Base-by-base conservation (phyloP, 1,140 invertebrate genomes). In the Macrosteles quadrilineatus region DNA sequence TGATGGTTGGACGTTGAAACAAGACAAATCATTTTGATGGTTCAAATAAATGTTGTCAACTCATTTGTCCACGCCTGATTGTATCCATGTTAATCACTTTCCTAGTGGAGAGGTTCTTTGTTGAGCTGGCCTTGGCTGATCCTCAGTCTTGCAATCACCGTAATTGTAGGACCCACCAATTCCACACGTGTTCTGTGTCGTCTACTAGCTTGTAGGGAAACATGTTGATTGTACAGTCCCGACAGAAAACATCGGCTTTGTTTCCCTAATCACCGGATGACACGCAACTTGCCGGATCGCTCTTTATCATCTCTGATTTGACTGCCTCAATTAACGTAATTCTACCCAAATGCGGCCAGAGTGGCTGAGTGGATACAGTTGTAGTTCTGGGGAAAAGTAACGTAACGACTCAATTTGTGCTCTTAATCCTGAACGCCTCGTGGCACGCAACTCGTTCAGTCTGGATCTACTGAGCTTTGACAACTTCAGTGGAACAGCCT, bases 251-350 rank as follows among this genome's bases (percentile, higher is more conserved):
- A 50, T 50, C 47, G 47, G 47, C 47, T 50, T 36, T 36, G 32
- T 36, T 36, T 36, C 32, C 55, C 23, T 59, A 59, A 59, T 59
- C 23, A 29, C 12, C 55, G 55, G 27, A 23, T 30, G 55, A 25
- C 55, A 59, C 55, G 55, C 55, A 59, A 59, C 55, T 30, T 14
- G 14, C 25, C 55, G 2, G 55, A 59, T 50, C 47, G 17, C 47
- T n/a, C 17, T n/a, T 50, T 50, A 50, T 50, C 47, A 50, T 59
- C 55, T 59, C 55, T 59, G 55, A 21, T 59, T 59, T 59, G 55
- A 59, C 21, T 59, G 21, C 21, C 27, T 11, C 27, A 59, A 59
- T 59, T 59, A 59, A 29, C 21, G 14, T 59, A 59, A 59, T 59
- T 59, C 25, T 2, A 29, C 14, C 47, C 21, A 50, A 50, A 50